Base-by-base conservation (phyloP, 2,888 invertebrate species). In the Euzophera pinguis region DNA sequence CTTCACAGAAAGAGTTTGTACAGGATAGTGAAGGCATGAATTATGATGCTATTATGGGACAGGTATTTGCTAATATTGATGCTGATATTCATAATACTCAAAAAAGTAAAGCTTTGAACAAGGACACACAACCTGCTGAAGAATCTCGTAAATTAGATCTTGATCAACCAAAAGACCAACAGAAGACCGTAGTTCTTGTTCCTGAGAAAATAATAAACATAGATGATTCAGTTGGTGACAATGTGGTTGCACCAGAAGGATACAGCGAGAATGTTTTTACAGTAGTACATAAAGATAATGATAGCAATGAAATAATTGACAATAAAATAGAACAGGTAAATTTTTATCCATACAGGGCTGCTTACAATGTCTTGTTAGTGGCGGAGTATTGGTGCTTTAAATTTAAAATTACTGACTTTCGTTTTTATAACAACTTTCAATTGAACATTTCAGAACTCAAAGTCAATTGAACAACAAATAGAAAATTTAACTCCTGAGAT, bases 261-360 rank as follows among this genome's bases (percentile, higher is more conserved):
- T 71, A 73, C 50, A 89, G 89, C 70, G 87, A 88, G 72, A 87
- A 82, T 69, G 56, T 89, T 12, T 88, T 89, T 70, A 80, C 87
- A 13, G 58, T 78, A 32, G 53, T 69, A 38, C 83, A 81, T 45
- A 80, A 80, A 39, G 74, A 78, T 12, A 66, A 68, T 60, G 67
- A 73, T 47, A 54, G 60, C 51, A 58, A 57, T 22, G 56, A 64
- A 55, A 38, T 50, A 14, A 45, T 52, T 43, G 52, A 58, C 59
- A 60, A 54, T 41, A 62, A 65, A 43, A 62, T 65, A 43, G 61
- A 72, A 62, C 34, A 51, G 43, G 81, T 81, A 64, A 62, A 63
- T 57, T 38, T 34, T 32, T 29, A 29, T 29, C n/a, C n/a, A n/a
- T n/a, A n/a, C n/a, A n/a, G n/a, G n/a, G n/a, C n/a, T n/a, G n/a